Percentiles rank a stretch among this genome's conserved stretches.
Conservation (phyloP, 2,113 vertebrate species). For the Oreotragus oreotragus region DNA sequence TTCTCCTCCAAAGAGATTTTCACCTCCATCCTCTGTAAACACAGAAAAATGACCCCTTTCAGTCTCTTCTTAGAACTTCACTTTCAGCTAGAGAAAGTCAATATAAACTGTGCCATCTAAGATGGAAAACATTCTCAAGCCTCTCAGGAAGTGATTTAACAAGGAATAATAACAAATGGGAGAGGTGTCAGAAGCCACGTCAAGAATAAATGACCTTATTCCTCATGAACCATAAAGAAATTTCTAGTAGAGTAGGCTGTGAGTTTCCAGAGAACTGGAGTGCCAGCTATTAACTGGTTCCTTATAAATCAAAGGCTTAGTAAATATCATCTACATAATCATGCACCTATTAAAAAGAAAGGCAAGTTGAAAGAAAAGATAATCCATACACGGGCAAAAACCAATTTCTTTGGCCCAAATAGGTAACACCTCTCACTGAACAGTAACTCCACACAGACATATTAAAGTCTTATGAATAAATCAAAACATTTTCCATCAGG, state of each 20-base stretch:
- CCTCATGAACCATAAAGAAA: background rate
- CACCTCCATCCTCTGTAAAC: slow-evolving; percentile 21
- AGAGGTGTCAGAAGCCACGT: slow-evolving; percentile 46
- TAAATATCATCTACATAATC: slow-evolving; percentile 33
- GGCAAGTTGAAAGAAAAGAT: slow-evolving; percentile 41
- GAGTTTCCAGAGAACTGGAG: slow-evolving; percentile 47
- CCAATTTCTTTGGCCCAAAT: slow-evolving; percentile 3
- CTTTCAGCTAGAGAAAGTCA: slow-evolving; percentile 49
- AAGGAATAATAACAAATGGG: slow-evolving; percentile 50
- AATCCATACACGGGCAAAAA: slow-evolving; percentile 17
- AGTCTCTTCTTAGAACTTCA: slow-evolving; percentile 19
- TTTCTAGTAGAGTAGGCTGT: slow-evolving; percentile 1
- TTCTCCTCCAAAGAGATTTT: slow-evolving; percentile 35
- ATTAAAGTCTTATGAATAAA: slow-evolving; percentile 35
- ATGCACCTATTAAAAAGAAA: slow-evolving; percentile 50
- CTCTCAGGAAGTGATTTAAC: slow-evolving; percentile 58
- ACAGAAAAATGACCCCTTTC: slow-evolving; percentile 62
- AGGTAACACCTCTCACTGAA: slow-evolving; percentile 12
- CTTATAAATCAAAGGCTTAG: slow-evolving; percentile 57
- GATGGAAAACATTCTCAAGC: slow-evolving; percentile 50
- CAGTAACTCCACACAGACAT: slow-evolving; percentile 13
- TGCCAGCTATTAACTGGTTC: slow-evolving; percentile 37
- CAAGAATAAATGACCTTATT: slow-evolving; percentile 16
- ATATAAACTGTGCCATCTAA: background rate
- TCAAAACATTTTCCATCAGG: slow-evolving; percentile 10